Percentiles rank a stretch among this genome's conserved stretches.
Conservation (phyloP, 2,888 invertebrate genomes). For the Drosophila yooni region DNA sequence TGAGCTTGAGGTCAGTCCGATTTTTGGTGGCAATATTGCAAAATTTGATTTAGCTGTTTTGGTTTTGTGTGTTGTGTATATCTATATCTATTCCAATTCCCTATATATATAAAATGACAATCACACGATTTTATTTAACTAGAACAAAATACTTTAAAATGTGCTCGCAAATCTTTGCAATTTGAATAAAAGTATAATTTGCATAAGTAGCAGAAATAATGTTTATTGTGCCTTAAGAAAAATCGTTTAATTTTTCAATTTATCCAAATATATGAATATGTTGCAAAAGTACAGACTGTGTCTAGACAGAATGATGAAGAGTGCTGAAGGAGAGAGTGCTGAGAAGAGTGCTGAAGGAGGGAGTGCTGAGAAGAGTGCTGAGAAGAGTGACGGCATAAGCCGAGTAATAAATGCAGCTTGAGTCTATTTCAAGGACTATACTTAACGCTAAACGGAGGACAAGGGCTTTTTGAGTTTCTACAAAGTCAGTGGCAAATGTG, state of each 20-base stretch:
- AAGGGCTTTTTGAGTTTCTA: slow-evolving; percentile 21
- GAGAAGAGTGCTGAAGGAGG: neutral
- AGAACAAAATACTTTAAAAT: neutral
- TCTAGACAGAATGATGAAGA: neutral
- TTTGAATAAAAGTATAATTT: neutral
- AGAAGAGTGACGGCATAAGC: neutral
- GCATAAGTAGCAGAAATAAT: neutral
- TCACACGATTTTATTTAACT: neutral
- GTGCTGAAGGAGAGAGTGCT: neutral
- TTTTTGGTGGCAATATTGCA: too few relatives aligned
- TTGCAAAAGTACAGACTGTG: neutral
- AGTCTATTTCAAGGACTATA: slow-evolving; percentile 34
- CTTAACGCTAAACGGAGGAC: slow-evolving; percentile 1
- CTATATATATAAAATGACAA: too few relatives aligned
- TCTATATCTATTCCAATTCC: neutral
- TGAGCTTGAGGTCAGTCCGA: neutral
- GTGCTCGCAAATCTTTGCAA: neutral
- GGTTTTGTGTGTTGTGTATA: neutral
- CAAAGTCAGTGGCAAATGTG: slow-evolving; percentile 11
- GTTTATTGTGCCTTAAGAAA: neutral
- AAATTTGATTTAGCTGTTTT: neutral
- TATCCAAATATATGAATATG: neutral
- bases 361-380: neutral
- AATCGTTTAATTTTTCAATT: neutral
- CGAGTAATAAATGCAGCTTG: slow-evolving; percentile 20